Evolutionary conservation across 2,888 invertebrate species (phyloP).

Genomic region (Heliothis peltigera): DNA sequence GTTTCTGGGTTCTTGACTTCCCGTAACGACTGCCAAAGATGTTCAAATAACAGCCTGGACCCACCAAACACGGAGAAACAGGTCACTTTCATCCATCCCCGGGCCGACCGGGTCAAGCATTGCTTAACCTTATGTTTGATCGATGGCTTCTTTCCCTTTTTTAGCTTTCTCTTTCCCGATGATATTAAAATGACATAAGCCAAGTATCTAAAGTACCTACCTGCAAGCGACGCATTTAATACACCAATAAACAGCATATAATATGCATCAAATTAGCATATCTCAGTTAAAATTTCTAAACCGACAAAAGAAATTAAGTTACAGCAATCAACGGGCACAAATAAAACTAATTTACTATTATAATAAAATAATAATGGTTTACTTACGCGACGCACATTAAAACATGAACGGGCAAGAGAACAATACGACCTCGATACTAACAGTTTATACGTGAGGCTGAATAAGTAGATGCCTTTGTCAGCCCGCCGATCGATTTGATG

Average conservation of each 20-base stretch:
- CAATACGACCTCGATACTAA: slow-evolving; percentile 63
- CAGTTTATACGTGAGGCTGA: slow-evolving; percentile 71
- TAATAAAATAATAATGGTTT: slow-evolving; percentile 72
- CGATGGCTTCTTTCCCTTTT: too few relatives aligned
- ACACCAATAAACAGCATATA: neutral
- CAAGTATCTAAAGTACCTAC: neutral
- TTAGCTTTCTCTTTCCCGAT: too few relatives aligned
- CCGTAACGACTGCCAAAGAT: too few relatives aligned
- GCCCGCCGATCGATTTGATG: slow-evolving; percentile 71
- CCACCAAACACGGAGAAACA: too few relatives aligned
- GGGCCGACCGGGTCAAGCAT: too few relatives aligned
- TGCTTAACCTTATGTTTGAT: too few relatives aligned
- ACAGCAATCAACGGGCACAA: slow-evolving; percentile 56
- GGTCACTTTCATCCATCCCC: too few relatives aligned
- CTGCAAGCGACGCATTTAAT: neutral
- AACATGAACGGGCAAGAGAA: slow-evolving; percentile 66
- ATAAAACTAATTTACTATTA: slow-evolving; percentile 64
- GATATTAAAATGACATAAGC: neutral
- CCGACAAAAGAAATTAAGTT: slow-evolving; percentile 53
- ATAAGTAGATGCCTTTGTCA: slow-evolving; percentile 73
- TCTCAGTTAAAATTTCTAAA: slow-evolving; percentile 25
- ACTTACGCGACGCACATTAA: slow-evolving; percentile 68
- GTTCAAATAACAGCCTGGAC: too few relatives aligned
- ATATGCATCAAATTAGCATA: slow-evolving; percentile 11
- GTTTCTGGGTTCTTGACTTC: too few relatives aligned